Evolutionary conservation across 2,113 vertebrate species (phyloP).

Genomic region (Felis catus): F.catus_Fca126_mat1.0 CM031412.1:31962501-31963000

Average conservation of each 20-base stretch:
- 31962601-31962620: not conserved
- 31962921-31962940: conserved; percentile 42
- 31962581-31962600: not conserved
- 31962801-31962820: not conserved
- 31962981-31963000: conserved; percentile 63
- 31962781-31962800: not conserved
- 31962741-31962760: not conserved
- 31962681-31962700: not conserved
- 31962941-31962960: conserved; percentile 69
- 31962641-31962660: not conserved
- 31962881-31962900: conserved; percentile 6
- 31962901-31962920: conserved; percentile 16
- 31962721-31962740: not conserved
- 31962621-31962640: not conserved
- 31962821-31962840: not conserved
- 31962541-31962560: not conserved
- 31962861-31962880: not conserved
- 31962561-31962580: not conserved
- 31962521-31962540: not conserved
- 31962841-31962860: not conserved
- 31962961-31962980: conserved; percentile 72
- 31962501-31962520: not conserved
- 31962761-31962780: not conserved
- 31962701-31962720: not conserved
- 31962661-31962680: conserved; percentile 5